phyloP scores from a whole-genome alignment of 2,797 vertebrate genomes.

The Antrozous pallidus region DNA sequence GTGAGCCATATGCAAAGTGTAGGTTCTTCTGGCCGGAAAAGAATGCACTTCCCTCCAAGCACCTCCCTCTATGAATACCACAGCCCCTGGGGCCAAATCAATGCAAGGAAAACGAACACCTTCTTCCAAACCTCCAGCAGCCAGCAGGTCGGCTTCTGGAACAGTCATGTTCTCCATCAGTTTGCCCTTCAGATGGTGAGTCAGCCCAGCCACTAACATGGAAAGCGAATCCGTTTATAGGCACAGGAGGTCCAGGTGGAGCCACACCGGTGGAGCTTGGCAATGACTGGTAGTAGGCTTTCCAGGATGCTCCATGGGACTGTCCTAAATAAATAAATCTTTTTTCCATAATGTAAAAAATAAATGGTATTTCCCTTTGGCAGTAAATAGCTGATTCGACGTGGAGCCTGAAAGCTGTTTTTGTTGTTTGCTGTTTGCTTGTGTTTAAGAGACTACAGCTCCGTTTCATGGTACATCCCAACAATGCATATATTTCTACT shows the following conservation, averaged over 20 bases:
- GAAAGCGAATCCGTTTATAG: not conserved
- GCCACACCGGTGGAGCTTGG: conserved; percentile 59
- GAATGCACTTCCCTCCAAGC: conserved; percentile 47
- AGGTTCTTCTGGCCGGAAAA: conserved; percentile 63
- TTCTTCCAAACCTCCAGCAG: conserved; percentile 60
- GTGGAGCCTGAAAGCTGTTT: conserved; percentile 80
- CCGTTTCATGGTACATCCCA: conserved; percentile 73
- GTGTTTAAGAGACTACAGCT: conserved; percentile 32
- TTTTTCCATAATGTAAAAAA: conserved; percentile 84
- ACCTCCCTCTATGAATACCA: conserved; percentile 32
- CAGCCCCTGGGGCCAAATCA: conserved; percentile 40
- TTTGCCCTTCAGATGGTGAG: conserved; percentile 67
- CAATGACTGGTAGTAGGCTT: conserved; percentile 71
- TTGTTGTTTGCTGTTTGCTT: conserved; percentile 55
- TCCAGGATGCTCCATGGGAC: conserved; percentile 81
- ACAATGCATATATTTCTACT: conserved; percentile 75
- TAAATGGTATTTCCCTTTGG: conserved; percentile 89
- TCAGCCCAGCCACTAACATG: conserved; percentile 64
- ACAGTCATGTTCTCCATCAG: conserved; percentile 64
- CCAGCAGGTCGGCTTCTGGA: conserved; percentile 56
- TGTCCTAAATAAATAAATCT: conserved; percentile 88
- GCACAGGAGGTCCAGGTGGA: conserved; percentile 57
- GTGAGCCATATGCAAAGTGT: conserved; percentile 28
- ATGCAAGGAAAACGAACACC: conserved; percentile 51
- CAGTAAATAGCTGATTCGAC: conserved; percentile 88